Evolutionary conservation across 2,113 vertebrate genomes (phyloP), one percentile per base, ranked within the genome.

Genomic region (Arenaria interpres): DNA sequence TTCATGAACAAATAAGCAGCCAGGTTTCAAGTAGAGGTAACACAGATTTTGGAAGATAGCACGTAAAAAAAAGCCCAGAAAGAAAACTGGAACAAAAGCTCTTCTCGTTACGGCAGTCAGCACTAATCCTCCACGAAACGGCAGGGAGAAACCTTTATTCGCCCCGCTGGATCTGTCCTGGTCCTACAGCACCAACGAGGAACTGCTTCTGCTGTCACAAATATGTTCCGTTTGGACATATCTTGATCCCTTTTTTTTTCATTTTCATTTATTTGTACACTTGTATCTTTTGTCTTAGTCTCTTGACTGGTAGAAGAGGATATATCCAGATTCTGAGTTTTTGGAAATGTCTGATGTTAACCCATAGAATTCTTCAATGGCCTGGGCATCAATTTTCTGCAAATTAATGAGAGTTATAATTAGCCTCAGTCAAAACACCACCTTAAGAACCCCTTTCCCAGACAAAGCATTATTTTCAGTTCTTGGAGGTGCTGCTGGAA

Each of bases 261-360:
- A 9, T 39, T 83, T 80, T 59, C 53, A 30, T 54, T 30, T 57
- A 35, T 77, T 92, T 66, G 48, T 19, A 60, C 27, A 66, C 37
- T 48, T 0, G 24, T 19, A 78, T 39, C 72, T 69, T 66, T 33
- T 12, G 13, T 7, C 74, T 98, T 98, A 99, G 98, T 99, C 99
- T 98, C 99, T 99, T 69, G 99, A 99, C 98, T 99, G 99, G 97
- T 99, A 99, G 97, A 99, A 99, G 96, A 99, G 98, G 97, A 99
- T 99, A 97, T 99, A 99, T 62, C 99, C 99, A 9, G 99, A 99
- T 90, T 99, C 99, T 0, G 99, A 99, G 98, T 99, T 99, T 98
- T 99, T 99, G 97, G 99, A 99, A 98, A 99, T 99, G 98, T 99
- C 99, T 50, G 99, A 99, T 28, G 99, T 99, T 95, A 99, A 98